These are phyloP conservation scores for Acanthosepion esculentum DNA, from an alignment of 2,888 invertebrate genomes.

Conservation along the genomic window DNA sequence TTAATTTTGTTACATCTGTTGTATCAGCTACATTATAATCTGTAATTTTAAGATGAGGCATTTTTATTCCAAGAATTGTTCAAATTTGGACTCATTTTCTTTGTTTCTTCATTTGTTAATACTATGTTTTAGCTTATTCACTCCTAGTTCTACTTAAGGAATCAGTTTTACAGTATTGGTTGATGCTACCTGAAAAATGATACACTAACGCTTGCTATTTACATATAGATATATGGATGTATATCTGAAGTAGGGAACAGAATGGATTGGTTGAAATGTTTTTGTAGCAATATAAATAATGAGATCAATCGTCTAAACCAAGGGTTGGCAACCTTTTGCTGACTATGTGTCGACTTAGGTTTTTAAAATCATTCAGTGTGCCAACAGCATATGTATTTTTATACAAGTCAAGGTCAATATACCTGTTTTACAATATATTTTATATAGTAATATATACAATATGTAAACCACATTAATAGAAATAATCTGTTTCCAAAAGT, in stretches of 20 bases:
- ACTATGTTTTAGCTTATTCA: no score
- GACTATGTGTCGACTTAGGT: no score
- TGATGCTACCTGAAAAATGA: neutral
- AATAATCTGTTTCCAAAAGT: no score
- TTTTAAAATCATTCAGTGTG: no score
- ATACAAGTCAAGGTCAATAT: no score
- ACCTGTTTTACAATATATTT: no score
- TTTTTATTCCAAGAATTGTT: neutral
- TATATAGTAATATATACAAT: no score
- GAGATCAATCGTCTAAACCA: neutral
- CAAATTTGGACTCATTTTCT: neutral
- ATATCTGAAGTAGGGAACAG: neutral
- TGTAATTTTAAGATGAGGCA: neutral
- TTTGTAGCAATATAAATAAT: neutral
- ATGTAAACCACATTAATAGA: no score
- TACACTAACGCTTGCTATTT: neutral
- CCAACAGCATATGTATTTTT: no score
- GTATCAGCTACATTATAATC: neutral
- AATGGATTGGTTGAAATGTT: neutral
- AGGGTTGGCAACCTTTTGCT: no score
- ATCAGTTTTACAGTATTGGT: neutral
- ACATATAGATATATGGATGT: neutral
- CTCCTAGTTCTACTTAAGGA: no score
- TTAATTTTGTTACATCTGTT: neutral
- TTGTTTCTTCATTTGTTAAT: neutral